These are phyloP conservation scores for Leptodactylus fuscus DNA, from an alignment of 2,113 vertebrate genomes.

Conservation along the genomic window DNA sequence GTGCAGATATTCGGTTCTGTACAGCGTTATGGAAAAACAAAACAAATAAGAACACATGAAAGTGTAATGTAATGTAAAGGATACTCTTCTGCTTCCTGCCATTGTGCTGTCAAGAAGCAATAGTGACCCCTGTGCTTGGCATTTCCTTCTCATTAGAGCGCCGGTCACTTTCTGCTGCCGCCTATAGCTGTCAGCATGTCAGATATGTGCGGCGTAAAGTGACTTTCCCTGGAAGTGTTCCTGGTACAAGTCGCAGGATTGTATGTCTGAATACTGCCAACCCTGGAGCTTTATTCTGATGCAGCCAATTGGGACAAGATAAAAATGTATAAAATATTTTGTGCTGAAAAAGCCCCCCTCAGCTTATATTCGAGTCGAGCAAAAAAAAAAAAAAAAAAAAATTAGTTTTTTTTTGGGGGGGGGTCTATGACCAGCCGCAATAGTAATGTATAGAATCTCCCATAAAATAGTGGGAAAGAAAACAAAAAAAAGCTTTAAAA, in stretches of 20 bases:
- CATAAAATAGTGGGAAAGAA: no score
- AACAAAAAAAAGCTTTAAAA: no score
- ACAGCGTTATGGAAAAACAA: no score
- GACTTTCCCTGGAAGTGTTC: not conserved
- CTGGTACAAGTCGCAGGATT: no score
- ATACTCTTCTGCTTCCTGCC: not conserved
- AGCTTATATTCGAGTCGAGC: no score
- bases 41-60: no score
- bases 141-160: conserved; percentile 18
- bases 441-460: no score
- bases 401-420: no score
- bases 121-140: not conserved
- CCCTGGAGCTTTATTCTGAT: not conserved
- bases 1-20: not conserved
- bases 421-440: no score
- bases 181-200: not conserved
- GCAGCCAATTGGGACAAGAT: not conserved
- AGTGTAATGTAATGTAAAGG: not conserved
- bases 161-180: not conserved
- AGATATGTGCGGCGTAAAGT: not conserved
- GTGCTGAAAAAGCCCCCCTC: no score
- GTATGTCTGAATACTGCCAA: not conserved
- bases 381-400: no score
- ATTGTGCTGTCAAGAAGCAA: conserved; percentile 13
- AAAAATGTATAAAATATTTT: no score